phyloP scores from a whole-genome alignment of 2,797 vertebrate species.

The Sternarchorhynchus goeldii region DNA sequence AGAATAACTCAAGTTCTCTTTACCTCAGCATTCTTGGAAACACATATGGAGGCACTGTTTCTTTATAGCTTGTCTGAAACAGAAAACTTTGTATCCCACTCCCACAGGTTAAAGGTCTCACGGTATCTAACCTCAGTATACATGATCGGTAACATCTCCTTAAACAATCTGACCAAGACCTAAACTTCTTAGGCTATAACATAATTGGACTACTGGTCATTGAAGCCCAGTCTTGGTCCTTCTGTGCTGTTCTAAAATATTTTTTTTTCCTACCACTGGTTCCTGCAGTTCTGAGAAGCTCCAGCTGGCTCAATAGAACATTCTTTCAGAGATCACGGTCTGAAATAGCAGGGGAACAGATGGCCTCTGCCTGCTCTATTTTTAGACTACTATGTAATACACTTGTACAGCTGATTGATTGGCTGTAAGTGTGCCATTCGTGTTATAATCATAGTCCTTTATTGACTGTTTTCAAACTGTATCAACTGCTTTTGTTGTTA shows the following conservation, averaged over 20 bases:
- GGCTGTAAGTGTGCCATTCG: slow-evolving; percentile 14
- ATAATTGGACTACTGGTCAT: background rate
- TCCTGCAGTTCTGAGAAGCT: slow-evolving; percentile 37
- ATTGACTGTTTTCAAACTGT: slow-evolving; percentile 5
- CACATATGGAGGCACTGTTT: slow-evolving; percentile 7
- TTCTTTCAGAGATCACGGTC: slow-evolving; percentile 49
- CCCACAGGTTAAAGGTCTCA: too few relatives aligned
- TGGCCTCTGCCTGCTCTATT: slow-evolving; percentile 51
- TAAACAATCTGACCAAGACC: too few relatives aligned
- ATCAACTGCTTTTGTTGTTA: slow-evolving; percentile 18
- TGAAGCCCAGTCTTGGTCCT: background rate
- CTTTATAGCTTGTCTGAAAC: background rate
- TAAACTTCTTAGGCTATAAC: too few relatives aligned
- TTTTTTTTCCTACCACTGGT: slow-evolving; percentile 20
- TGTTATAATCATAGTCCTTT: background rate
- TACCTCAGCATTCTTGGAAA: background rate
- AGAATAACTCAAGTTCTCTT: background rate
- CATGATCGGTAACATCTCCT: too few relatives aligned
- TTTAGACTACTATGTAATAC: slow-evolving; percentile 51
- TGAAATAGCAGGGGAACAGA: slow-evolving; percentile 56
- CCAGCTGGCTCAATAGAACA: slow-evolving; percentile 39
- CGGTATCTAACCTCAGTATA: too few relatives aligned
- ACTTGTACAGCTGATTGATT: slow-evolving; percentile 33
- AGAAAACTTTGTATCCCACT: too few relatives aligned
- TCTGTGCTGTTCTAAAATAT: background rate